phyloP scores from a whole-genome alignment of 2,797 vertebrate genomes.

The Apogon hyalosoma region DNA sequence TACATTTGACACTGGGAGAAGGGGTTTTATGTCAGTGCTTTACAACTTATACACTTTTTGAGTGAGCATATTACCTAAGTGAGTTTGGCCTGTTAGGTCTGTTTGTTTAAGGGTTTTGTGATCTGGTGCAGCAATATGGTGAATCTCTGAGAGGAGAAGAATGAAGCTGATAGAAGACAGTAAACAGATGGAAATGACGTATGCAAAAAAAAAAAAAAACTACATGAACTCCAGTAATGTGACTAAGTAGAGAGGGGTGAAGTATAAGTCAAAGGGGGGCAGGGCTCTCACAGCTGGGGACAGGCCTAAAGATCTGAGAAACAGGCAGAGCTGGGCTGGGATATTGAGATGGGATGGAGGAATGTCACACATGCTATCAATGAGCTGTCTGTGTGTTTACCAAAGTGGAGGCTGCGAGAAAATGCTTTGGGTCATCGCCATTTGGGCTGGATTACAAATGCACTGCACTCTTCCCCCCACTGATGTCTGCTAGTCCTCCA shows the following conservation, averaged over 20 bases:
- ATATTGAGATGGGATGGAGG: conserved; percentile 73
- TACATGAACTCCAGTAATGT: conserved; percentile 13
- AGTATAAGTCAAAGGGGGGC: conserved; percentile 22
- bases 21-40: no score
- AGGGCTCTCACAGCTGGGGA: conserved; percentile 44
- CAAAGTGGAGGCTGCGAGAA: conserved; percentile 65
- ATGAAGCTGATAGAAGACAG: conserved; percentile 2
- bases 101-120: neutral
- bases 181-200: conserved; percentile 18
- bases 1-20: no score
- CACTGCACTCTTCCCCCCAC: conserved; percentile 33
- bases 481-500: conserved; percentile 34
- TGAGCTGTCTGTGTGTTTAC: conserved; percentile 77
- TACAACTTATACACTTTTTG: no score
- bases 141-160: neutral
- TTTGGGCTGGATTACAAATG: conserved; percentile 58
- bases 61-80: no score
- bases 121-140: neutral
- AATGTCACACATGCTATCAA: conserved; percentile 84
- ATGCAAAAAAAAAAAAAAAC: conserved; percentile 21
- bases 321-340: conserved; percentile 44
- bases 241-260: conserved; percentile 37
- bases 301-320: conserved; percentile 56
- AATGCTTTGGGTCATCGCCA: conserved; percentile 63
- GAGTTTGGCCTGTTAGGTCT: neutral